Percentiles rank a stretch among this genome's conserved stretches.
Conservation (phyloP, 2,888 invertebrate species). For the Boloria euphrosyne region DNA sequence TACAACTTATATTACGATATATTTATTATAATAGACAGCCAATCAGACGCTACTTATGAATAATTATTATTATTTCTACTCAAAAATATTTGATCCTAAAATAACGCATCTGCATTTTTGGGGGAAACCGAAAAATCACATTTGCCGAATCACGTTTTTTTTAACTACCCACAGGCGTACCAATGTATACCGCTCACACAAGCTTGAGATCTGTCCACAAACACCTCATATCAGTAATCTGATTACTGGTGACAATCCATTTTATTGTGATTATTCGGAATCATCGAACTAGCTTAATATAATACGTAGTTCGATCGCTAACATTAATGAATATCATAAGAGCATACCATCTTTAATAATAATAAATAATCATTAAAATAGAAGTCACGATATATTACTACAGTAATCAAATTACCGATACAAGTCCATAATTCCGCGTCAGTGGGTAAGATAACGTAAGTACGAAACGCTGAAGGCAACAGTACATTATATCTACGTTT, state of each 20-base stretch:
- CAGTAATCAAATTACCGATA: neutral
- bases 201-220: constrained; percentile 7
- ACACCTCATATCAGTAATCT: neutral
- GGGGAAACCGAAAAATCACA: constrained; percentile 26
- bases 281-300: neutral
- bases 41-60: constrained; percentile 51
- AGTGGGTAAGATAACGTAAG: constrained; percentile 39
- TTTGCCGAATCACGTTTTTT: constrained; percentile 24
- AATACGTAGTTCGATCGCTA: neutral
- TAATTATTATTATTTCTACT: constrained; percentile 40
- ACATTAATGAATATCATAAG: constrained; percentile 13
- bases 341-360: neutral
- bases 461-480: constrained; percentile 60
- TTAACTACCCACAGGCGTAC: constrained; percentile 36
- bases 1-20: constrained; percentile 37
- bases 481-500: constrained; percentile 55
- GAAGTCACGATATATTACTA: neutral
- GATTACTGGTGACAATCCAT: neutral
- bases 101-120: constrained; percentile 37
- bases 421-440: constrained; percentile 41
- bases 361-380: neutral
- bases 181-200: neutral
- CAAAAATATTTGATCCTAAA: constrained; percentile 41
- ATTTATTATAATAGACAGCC: constrained; percentile 57
- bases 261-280: neutral